phyloP scores from a whole-genome alignment of 2,888 invertebrate species.

The Tryphoninae sp. region DNA sequence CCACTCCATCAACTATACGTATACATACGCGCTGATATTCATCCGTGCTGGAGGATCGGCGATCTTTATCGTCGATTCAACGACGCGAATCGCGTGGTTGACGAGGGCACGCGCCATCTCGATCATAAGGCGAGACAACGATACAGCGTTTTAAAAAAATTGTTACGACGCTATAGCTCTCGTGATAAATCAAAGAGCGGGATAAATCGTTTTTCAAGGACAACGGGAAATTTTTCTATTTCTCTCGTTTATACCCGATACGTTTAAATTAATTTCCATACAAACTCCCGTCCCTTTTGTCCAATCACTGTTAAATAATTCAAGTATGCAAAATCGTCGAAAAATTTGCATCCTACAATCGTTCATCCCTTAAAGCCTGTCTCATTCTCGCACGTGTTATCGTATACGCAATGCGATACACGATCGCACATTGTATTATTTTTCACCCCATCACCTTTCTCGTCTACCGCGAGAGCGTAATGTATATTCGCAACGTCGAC shows the following conservation, averaged over 20 bases:
- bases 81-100: slow-evolving; percentile 37
- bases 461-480: background rate
- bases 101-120: slow-evolving; percentile 41
- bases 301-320: too few relatives aligned
- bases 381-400: background rate
- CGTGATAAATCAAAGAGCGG: background rate
- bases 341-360: too few relatives aligned
- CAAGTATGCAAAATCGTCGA: too few relatives aligned
- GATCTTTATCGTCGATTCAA: slow-evolving; percentile 55
- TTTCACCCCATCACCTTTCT: background rate
- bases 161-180: background rate
- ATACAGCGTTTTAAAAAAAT: background rate
- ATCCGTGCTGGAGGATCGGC: slow-evolving; percentile 50
- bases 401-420: background rate
- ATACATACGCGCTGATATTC: background rate
- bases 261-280: too few relatives aligned
- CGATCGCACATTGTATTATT: background rate
- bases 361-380: too few relatives aligned
- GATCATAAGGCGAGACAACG: too few relatives aligned
- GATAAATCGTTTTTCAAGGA: too few relatives aligned
- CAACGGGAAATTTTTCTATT: too few relatives aligned
- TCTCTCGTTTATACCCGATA: too few relatives aligned
- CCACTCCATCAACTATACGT: slow-evolving; percentile 14
- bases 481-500: too few relatives aligned
- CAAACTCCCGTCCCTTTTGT: too few relatives aligned